Conservation (phyloP, 2,888 invertebrate species). For the Oscheius myriophilus region DNA sequence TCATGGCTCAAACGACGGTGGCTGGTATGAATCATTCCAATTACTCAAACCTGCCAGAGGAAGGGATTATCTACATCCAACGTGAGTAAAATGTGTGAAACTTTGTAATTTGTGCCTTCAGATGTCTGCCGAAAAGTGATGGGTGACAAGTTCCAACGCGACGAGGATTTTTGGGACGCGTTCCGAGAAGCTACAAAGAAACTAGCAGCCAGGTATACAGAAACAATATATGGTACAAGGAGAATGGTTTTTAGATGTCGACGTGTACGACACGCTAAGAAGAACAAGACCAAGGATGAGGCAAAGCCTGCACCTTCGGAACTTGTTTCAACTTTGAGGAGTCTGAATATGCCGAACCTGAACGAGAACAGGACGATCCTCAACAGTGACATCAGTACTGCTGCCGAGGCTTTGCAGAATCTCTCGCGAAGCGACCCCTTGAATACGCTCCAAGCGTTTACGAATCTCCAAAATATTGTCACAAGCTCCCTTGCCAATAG, state of each 20-base stretch:
- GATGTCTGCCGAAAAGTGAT: conserved; percentile 68
- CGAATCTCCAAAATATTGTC: conserved; percentile 15
- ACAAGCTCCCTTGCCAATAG: conserved; percentile 16
- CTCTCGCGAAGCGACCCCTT: conserved; percentile 10
- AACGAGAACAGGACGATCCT: conserved; percentile 9
- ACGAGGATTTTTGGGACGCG: conserved; percentile 69
- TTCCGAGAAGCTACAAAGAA: conserved; percentile 70
- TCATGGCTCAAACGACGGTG: conserved; percentile 70
- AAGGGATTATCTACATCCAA: conserved; percentile 69
- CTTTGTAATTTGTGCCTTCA: conserved; percentile 32
- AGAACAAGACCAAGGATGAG: conserved; percentile 55
- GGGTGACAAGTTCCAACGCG: conserved; percentile 52
- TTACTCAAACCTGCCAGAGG: conserved; percentile 68
- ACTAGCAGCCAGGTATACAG: conserved; percentile 58
- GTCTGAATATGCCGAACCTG: conserved; percentile 23
- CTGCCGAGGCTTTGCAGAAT: conserved; percentile 23
- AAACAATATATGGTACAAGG: background rate
- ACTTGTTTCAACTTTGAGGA: conserved; percentile 15
- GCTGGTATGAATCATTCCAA: conserved; percentile 70
- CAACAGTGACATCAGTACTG: conserved; percentile 17
- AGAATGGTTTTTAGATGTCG: conserved; percentile 54
- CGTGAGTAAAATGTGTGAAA: conserved; percentile 46
- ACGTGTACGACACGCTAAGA: conserved; percentile 69
- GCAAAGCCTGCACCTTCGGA: conserved; percentile 12
- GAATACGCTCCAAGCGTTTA: conserved; percentile 18